Evolutionary conservation across 2,113 vertebrate species (phyloP), one percentile per base, ranked within the genome.

Genomic region (Eulemur macaco): DNA sequence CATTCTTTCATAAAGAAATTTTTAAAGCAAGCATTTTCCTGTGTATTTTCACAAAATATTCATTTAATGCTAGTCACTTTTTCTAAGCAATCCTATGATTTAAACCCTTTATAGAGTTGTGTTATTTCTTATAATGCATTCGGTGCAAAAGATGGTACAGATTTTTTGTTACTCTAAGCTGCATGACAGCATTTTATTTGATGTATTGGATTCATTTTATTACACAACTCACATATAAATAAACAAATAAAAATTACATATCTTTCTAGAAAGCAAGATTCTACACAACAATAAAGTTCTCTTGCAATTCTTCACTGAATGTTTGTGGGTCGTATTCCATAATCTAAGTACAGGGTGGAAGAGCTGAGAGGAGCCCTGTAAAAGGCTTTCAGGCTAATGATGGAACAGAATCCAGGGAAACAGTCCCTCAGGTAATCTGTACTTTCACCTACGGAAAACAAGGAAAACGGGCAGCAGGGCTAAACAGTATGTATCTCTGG

Each of bases 401-500:
- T 77, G 10, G 45, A 54, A 23, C n/a, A 60, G 6, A 74, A 86
- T 3, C 20, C 1, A 71, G 3, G 39, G 1, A 64, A 69, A 52
- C 5, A 3, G 8, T 47, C n/a, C 11, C 3, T 5, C 0, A 29
- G 31, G 11, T 29, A 58, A 73, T 34, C 1, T 47, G 1, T 3
- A 47, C 1, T 23, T 68, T 80, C n/a, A 73, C 56, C 56, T 63
- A 73, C 15, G 20, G 5, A 64, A 87, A 14, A 20, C 0, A 66
- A 81, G 45, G 10, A 45, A 69, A 69, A 63, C 15, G 45, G 25
- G 34, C 47, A 83, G 6, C 10, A 54, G 23, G 15, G 50, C 31
- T 83, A 77, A 76, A 37, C 25, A 64, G 1, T 52, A 56, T 84
- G 1, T 52, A 56, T 84, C 47, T 92, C 20, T 63, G 13, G 13